These are phyloP conservation scores for Zeuzera pyrina DNA, from an alignment of 2,888 invertebrate genomes.

Conservation along the genomic window DNA sequence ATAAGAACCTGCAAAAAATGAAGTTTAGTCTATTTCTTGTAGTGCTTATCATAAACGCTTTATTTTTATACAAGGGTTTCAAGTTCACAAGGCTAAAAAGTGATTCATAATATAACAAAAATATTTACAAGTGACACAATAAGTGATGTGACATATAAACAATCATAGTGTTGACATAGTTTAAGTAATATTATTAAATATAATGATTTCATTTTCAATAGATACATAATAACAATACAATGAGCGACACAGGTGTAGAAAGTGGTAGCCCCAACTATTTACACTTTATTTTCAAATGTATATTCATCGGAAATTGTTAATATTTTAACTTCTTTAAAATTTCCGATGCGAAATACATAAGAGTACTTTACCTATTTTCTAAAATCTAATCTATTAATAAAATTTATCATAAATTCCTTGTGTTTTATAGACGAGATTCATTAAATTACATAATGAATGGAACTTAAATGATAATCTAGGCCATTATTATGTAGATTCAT, in stretches of 20 bases:
- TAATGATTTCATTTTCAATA: constrained; percentile 2
- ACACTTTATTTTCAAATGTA: constrained; percentile 25
- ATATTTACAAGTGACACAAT: not conserved
- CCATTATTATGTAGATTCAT: constrained; percentile 18
- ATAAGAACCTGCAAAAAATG: no score
- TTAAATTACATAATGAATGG: constrained; percentile 24
- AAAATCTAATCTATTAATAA: constrained; percentile 7
- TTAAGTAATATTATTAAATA: constrained; percentile 32
- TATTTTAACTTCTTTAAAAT: constrained; percentile 8
- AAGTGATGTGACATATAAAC: not conserved
- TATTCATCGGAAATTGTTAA: not conserved
- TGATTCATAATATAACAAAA: not conserved
- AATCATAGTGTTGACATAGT: constrained; percentile 39
- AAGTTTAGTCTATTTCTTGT: no score
- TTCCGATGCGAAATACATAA: constrained; percentile 12
- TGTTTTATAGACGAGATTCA: constrained; percentile 38
- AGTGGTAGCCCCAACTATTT: constrained; percentile 50
- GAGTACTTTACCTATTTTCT: no score
- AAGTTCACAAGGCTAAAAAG: no score
- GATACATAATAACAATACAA: constrained; percentile 38
- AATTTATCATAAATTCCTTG: constrained; percentile 37
- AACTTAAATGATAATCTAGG: constrained; percentile 31
- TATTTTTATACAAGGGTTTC: no score
- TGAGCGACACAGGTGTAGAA: constrained; percentile 67
- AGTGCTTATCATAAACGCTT: no score